phyloP scores from a whole-genome alignment of 2,113 vertebrate genomes.

The Sphaerodactylus townsendi region DNA sequence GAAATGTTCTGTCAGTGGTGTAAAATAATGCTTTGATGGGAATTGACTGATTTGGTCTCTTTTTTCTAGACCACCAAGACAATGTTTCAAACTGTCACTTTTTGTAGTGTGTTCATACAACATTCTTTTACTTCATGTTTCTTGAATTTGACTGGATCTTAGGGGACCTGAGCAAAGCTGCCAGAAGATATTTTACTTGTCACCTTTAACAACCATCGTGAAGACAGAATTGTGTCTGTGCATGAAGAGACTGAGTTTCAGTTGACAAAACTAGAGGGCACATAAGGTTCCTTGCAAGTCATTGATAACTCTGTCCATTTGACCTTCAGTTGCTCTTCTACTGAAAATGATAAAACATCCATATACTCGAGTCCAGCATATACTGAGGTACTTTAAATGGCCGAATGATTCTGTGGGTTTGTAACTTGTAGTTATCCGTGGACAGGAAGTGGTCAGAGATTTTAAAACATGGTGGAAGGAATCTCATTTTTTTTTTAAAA shows the following conservation, averaged over 20 bases:
- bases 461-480: constrained; percentile 25
- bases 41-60: constrained; percentile 48
- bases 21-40: constrained; percentile 40
- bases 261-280: constrained; percentile 27
- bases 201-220: constrained; percentile 55
- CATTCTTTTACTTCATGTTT: constrained; percentile 50
- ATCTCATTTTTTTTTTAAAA: constrained; percentile 2
- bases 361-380: not conserved
- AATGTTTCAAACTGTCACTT: constrained; percentile 57
- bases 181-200: constrained; percentile 63
- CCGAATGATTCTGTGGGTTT: not conserved
- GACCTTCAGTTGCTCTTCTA: constrained; percentile 5
- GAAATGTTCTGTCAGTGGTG: constrained; percentile 34
- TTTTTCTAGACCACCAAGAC: constrained; percentile 32
- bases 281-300: constrained; percentile 28
- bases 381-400: constrained; percentile 8
- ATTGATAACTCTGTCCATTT: constrained; percentile 36
- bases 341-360: constrained; percentile 8
- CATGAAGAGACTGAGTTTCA: constrained; percentile 29
- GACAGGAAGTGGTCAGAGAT: constrained; percentile 14
- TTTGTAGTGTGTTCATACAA: constrained; percentile 36
- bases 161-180: constrained; percentile 51
- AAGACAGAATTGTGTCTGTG: constrained; percentile 43
- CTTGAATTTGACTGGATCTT: constrained; percentile 63
- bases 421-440: not conserved